Conservation (phyloP, 2,888 invertebrate species). For the Chymomyza caudatula region DNA sequence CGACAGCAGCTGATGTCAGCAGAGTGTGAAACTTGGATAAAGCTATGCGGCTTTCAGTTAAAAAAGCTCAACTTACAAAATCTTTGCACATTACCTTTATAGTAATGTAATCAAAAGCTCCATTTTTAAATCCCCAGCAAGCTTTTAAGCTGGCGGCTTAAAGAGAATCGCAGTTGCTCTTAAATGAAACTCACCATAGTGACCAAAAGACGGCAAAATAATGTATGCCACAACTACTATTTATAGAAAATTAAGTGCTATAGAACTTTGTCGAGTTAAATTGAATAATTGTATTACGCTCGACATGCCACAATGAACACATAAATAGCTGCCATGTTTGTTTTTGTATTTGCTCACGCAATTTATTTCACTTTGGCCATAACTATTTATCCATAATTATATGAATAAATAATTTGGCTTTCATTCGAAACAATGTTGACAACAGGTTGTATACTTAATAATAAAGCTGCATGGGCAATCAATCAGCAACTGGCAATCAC, state of each 20-base stretch:
- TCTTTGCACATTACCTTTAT: not conserved
- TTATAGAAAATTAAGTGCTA: not conserved
- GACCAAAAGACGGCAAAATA: not conserved
- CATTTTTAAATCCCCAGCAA: not conserved
- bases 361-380: not conserved
- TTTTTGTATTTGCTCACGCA: not conserved
- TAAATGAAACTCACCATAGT: not conserved
- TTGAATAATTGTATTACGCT: not conserved
- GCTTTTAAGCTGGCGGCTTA: not conserved
- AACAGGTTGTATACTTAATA: not conserved
- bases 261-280: not conserved
- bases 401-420: not conserved
- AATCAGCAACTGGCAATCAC: not conserved
- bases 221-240: slow-evolving; percentile 1
- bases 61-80: not conserved
- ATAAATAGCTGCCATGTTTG: not conserved
- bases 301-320: not conserved
- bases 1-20: no score
- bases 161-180: not conserved
- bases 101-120: not conserved
- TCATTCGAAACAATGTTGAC: not conserved
- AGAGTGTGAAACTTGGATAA: no score
- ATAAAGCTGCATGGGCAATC: not conserved
- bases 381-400: not conserved
- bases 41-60: not conserved